phyloP scores from a whole-genome alignment of 2,888 invertebrate genomes.

The Heliconius ismenius region DNA sequence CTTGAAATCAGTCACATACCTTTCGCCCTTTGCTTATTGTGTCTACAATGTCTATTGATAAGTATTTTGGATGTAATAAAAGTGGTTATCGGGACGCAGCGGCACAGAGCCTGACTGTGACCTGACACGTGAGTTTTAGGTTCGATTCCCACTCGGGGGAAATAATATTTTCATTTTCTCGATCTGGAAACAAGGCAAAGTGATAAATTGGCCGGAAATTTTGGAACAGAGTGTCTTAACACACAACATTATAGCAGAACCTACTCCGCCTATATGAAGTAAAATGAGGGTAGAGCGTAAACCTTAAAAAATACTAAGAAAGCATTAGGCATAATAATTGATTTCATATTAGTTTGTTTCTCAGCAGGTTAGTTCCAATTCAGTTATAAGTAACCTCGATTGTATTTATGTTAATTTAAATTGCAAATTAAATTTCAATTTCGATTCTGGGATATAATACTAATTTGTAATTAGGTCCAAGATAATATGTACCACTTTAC shows the following conservation, averaged over 20 bases:
- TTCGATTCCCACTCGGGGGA: no score
- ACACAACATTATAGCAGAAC: no score
- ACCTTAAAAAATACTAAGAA: neutral
- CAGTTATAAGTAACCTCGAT: conserved; percentile 4
- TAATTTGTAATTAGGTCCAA: conserved; percentile 20
- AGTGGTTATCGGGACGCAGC: neutral
- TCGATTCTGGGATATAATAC: conserved; percentile 15
- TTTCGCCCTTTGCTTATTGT: no score
- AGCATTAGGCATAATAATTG: neutral
- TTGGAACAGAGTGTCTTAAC: no score
- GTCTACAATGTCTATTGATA: neutral
- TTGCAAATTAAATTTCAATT: conserved; percentile 11
- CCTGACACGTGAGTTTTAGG: no score
- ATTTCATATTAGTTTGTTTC: neutral
- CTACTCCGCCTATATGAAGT: no score
- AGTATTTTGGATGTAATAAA: neutral
- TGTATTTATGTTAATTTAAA: conserved; percentile 4
- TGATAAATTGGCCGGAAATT: no score
- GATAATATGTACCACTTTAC: conserved; percentile 24
- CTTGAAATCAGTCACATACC: neutral
- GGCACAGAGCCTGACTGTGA: no score
- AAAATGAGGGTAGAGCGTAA: no score
- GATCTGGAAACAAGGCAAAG: no score
- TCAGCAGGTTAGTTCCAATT: neutral
- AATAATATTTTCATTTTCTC: no score